Evolutionary conservation across 2,888 invertebrate species (phyloP), one percentile per base, ranked within the genome.

Genomic region (Spicauda simplicius): DNA sequence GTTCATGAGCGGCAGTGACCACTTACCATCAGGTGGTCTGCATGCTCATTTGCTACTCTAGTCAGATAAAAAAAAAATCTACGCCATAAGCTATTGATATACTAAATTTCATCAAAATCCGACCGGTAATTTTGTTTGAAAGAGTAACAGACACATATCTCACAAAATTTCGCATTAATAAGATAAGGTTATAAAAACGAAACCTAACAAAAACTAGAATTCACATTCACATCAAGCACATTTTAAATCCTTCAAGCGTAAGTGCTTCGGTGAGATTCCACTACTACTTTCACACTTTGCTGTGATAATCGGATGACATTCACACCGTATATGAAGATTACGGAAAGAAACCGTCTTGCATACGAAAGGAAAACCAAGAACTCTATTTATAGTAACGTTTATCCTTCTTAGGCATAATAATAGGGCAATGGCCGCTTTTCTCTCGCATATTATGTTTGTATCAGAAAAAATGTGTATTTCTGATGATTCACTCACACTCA

Each of bases 401-500:
- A 71, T 65, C 71, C 70, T 71, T 57, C 66, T 58, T 52, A 11
- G 58, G 45, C 58, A 58, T 65, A 48, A 64, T 58, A 65, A 65
- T 45, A 14, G 73, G 69, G 30, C 72, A 70, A 62, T 66, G 71
- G 72, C 73, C 70, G 64, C 65, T 71, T 69, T 72, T 69, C 73
- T 58, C 64, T 37, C 20, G 18, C 64, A 53, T 64, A 64, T 10
- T 33, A 48, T 19, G 37, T 5, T 16, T 19, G 25, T 25, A 25
- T 25, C 3, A 25, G 25, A 25, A 5, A 4, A n/a, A 25, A 25
- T 5, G 25, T 25, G 25, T 25, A 5, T 25, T 25, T 25, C n/a
- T 25, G 5, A 25, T 25, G 25, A 25, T 25, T 25, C 25, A 25
- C 25, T 25, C 25, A 25, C 25, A 25, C 25, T 25, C 25, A 33